phyloP scores from a whole-genome alignment of 37 sponge, comb jelly and placozoan species.

The Cliona cf. orientalis region DNA sequence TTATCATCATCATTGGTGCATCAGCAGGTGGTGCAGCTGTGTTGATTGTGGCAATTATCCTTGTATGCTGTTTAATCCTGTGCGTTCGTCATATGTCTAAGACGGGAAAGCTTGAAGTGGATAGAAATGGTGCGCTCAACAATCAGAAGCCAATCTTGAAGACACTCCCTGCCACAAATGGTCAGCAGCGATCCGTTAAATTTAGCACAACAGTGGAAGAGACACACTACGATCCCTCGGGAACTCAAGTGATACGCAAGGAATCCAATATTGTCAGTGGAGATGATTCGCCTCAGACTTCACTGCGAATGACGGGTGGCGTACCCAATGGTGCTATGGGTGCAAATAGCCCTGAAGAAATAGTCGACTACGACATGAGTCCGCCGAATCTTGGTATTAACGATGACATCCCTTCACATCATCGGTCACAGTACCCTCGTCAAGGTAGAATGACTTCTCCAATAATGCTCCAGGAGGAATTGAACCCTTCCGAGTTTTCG shows the following conservation, averaged over 20 bases:
- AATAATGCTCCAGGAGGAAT: background rate
- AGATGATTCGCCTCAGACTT: background rate
- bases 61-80: background rate
- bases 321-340: no score
- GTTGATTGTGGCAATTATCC: background rate
- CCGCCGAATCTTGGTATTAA: no score
- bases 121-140: background rate
- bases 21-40: background rate
- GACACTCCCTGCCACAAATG: background rate
- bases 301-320: no score
- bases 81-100: background rate
- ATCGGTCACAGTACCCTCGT: background rate
- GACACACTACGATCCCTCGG: background rate
- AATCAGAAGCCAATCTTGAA: background rate
- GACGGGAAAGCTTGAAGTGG: background rate
- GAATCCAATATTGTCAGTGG: background rate
- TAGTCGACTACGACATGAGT: no score
- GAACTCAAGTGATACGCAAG: background rate
- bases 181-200: background rate
- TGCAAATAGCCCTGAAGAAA: background rate
- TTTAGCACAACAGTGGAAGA: background rate
- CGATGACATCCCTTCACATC: no score
- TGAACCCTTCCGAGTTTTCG: background rate
- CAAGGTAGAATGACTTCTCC: background rate
- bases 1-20: background rate